phyloP scores from a whole-genome alignment of 2,113 vertebrate species.

The Vidua chalybeata region DNA sequence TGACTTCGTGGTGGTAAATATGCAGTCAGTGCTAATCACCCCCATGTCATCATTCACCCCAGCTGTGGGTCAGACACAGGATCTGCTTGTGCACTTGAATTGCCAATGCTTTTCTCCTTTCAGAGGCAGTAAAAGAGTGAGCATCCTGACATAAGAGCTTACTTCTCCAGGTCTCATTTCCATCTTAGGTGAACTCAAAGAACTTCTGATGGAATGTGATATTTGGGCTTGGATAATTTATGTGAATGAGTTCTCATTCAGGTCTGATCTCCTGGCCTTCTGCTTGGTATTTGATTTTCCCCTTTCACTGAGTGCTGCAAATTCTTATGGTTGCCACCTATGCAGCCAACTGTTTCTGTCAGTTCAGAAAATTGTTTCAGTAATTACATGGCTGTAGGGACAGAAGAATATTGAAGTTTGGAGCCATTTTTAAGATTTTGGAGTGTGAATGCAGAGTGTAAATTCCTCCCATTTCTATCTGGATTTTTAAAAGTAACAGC shows the following conservation, averaged over 20 bases:
- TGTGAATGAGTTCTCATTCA: not conserved
- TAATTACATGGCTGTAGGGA: not conserved
- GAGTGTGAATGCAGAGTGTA: not conserved
- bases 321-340: not conserved
- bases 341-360: not conserved
- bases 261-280: not conserved
- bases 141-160: not conserved
- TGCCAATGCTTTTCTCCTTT: not conserved
- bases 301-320: not conserved
- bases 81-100: not conserved
- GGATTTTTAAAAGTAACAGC: not conserved
- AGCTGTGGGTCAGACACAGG: not conserved
- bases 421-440: not conserved
- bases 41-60: not conserved
- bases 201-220: not conserved
- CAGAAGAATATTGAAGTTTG: not conserved
- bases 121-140: not conserved
- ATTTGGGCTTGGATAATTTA: not conserved
- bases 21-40: not conserved
- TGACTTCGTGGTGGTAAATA: not conserved
- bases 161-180: not conserved
- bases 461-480: not conserved
- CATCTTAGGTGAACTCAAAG: not conserved
- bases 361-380: not conserved
- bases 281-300: not conserved